Conservation (phyloP, 2,113 vertebrate species). For the Mastomys coucha region DNA sequence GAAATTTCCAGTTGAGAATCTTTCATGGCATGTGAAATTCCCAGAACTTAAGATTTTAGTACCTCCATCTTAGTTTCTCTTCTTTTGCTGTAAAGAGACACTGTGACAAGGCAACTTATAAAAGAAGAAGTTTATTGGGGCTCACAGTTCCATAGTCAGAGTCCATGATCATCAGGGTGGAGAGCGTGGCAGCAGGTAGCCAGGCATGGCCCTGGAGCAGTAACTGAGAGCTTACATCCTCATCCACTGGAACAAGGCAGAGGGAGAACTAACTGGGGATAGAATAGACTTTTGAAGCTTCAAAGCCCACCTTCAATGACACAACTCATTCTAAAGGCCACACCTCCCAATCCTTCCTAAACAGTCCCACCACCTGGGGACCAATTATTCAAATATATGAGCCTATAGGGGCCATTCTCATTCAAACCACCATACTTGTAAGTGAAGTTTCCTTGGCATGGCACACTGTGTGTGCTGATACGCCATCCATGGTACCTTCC, state of each 20-base stretch:
- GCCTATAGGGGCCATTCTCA: neutral
- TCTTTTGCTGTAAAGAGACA: neutral
- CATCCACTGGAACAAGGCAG: neutral
- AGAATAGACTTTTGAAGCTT: neutral
- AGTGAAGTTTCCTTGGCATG: fast-evolving
- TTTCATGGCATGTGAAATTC: neutral
- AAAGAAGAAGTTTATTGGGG: neutral
- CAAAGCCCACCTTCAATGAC: neutral
- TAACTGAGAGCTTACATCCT: neutral
- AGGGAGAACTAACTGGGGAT: neutral
- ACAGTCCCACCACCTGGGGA: neutral
- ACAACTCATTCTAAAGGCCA: neutral
- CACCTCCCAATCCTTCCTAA: neutral
- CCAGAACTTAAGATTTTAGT: neutral
- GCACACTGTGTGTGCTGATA: fast-evolving
- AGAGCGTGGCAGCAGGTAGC: neutral
- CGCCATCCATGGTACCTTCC: neutral
- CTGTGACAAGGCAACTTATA: neutral
- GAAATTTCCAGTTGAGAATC: neutral
- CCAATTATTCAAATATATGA: neutral
- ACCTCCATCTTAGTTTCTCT: neutral
- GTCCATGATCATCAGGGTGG: neutral
- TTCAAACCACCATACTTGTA: neutral
- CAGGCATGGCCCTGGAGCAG: neutral
- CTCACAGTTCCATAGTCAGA: neutral